Conservation (phyloP, 2,888 invertebrate genomes). For the Meiosimyza platycephala region DNA sequence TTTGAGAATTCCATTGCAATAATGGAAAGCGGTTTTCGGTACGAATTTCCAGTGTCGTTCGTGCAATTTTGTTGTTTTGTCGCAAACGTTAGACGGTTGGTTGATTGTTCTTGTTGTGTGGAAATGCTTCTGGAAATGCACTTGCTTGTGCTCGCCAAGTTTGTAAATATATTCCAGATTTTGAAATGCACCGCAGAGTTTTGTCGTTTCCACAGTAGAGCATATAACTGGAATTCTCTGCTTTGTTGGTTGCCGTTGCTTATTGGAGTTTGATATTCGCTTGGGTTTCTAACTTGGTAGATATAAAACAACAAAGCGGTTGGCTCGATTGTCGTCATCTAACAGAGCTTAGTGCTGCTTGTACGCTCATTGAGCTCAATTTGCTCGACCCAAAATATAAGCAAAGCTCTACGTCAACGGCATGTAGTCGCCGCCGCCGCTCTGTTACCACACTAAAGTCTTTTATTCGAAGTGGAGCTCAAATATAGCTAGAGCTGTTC, state of each 20-base stretch:
- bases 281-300: too few species aligned
- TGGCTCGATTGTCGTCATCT: background rate
- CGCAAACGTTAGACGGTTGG: background rate
- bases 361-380: background rate
- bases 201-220: background rate
- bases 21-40: background rate
- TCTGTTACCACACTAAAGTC: background rate
- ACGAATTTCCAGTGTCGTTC: background rate
- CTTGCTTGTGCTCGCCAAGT: background rate
- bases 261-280: too few species aligned
- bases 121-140: slow-evolving; percentile 14
- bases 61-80: slow-evolving; percentile 7
- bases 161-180: background rate
- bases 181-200: background rate
- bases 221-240: too few species aligned
- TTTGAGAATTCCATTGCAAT: background rate
- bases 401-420: background rate
- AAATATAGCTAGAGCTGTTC: background rate
- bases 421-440: background rate
- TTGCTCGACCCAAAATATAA: background rate
- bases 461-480: background rate
- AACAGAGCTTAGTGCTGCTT: background rate
- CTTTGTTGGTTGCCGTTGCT: too few species aligned
- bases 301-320: background rate
- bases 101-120: background rate